Base-by-base conservation (phyloP, 2,113 vertebrate genomes). In the Notiomystis cincta region DNA sequence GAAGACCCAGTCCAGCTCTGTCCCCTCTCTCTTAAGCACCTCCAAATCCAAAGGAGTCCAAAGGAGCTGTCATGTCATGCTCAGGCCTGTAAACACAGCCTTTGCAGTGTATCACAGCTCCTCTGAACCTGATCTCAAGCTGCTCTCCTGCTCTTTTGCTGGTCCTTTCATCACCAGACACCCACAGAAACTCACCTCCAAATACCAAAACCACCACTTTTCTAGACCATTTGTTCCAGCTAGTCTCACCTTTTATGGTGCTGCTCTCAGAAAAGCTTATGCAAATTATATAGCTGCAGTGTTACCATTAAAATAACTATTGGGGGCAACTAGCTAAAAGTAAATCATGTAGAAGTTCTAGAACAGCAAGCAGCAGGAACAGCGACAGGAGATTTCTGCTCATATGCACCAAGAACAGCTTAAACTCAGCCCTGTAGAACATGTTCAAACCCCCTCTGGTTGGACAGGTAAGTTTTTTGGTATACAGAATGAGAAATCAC, bases 291-390 rank as follows among this genome's bases (percentile, higher is more conserved):
- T 66, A 88, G 56, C 67, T 81, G 72, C 82, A 78, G 86, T 2
- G 4, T 50, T 94, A 77, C 60, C 60, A 60, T 75, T 86, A 88
- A 95, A 94, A 86, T 83, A 93, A 92, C 64, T 35, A 44, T 1
- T 71, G 64, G 58, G 62, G 89, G 67, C 79, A 94, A 95, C 27
- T 30, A 96, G 57, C 54, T 76, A 89, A 87, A 96, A 88, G 87
- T 81, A 93, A 96, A 66, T 88, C n/a, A 40, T 31, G 27, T 82
- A 28, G 73, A 58, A 66, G 40, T 84, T 91, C 60, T n/a, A 82
- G 38, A 93, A 83, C 51, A 70, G 76, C n/a, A 58, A 10, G 60
- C 44, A 67, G 62, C 51, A 95, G 86, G 80, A 94, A 77, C 2
- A 5, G 37, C 0, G 1, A 77, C n/a, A 57, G 50, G 23, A 85